phyloP scores from a whole-genome alignment of 2,113 vertebrate species.

The Centropus bengalensis region DNA sequence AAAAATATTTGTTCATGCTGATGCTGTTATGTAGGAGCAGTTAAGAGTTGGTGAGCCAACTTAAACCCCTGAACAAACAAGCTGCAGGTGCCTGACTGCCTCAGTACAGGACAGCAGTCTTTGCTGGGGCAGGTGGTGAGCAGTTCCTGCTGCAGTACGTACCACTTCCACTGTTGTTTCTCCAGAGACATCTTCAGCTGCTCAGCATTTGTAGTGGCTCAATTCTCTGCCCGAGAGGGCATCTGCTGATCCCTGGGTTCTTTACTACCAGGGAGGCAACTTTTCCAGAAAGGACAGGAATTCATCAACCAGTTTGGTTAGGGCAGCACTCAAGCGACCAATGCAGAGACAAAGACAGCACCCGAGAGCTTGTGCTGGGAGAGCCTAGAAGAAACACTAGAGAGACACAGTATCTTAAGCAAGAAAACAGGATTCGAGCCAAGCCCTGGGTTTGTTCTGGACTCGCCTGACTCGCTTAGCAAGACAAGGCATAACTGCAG shows the following conservation, averaged over 20 bases:
- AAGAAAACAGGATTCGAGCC: background rate
- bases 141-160: background rate
- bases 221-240: background rate
- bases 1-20: rapidly evolving
- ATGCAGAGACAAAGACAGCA: background rate
- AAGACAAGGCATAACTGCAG: background rate
- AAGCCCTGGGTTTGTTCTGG: background rate
- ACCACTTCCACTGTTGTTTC: background rate
- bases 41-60: background rate
- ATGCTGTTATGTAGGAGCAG: background rate
- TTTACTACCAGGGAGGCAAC: background rate
- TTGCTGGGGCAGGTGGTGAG: background rate
- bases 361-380: background rate
- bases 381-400: background rate
- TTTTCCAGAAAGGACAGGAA: background rate
- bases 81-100: background rate
- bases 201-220: background rate
- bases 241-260: background rate
- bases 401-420: background rate
- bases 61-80: background rate
- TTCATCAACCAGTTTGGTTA: background rate
- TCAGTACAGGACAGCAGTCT: background rate
- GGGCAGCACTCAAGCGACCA: background rate
- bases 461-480: background rate
- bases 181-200: background rate